Evolutionary conservation across 2,797 vertebrate species (phyloP).

Genomic region (Sebastiscus albofasciatus): DNA sequence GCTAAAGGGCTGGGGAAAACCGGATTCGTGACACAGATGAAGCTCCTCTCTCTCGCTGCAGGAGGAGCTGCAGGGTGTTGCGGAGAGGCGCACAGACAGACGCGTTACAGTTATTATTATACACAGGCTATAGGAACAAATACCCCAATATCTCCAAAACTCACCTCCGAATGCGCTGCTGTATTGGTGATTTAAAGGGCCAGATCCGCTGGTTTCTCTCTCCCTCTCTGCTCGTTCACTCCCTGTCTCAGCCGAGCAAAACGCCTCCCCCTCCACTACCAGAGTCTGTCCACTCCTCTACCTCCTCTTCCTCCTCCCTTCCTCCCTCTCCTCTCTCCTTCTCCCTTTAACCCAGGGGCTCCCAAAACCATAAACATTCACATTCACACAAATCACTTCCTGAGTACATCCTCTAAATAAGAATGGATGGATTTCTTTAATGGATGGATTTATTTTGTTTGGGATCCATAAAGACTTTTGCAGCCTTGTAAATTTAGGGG

Average conservation of each 20-base stretch:
- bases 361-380: slow-evolving; percentile 3
- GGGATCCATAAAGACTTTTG: not conserved
- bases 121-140: slow-evolving; percentile 46
- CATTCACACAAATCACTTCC: not conserved
- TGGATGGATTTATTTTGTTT: not conserved
- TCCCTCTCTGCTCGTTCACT: slow-evolving; percentile 72
- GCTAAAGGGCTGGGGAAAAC: slow-evolving; percentile 73
- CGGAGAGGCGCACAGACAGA: slow-evolving; percentile 56
- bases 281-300: slow-evolving; percentile 77
- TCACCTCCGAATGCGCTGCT: slow-evolving; percentile 81
- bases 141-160: slow-evolving; percentile 72
- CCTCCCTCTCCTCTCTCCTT: not conserved
- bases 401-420: not conserved
- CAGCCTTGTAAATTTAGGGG: not conserved
- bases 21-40: slow-evolving; percentile 83
- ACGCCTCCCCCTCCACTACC: slow-evolving; percentile 81
- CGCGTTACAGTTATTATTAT: slow-evolving; percentile 41
- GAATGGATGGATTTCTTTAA: not conserved
- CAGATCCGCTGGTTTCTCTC: slow-evolving; percentile 77
- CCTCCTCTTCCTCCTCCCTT: slow-evolving; percentile 13
- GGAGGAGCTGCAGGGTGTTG: slow-evolving; percentile 2
- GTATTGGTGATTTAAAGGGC: slow-evolving; percentile 84
- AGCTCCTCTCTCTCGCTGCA: slow-evolving; percentile 59
- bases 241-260: slow-evolving; percentile 77
- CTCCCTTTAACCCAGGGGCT: slow-evolving; percentile 40